phyloP scores from a whole-genome alignment of 2,888 invertebrate species.

The Leucoptera coffeella region DNA sequence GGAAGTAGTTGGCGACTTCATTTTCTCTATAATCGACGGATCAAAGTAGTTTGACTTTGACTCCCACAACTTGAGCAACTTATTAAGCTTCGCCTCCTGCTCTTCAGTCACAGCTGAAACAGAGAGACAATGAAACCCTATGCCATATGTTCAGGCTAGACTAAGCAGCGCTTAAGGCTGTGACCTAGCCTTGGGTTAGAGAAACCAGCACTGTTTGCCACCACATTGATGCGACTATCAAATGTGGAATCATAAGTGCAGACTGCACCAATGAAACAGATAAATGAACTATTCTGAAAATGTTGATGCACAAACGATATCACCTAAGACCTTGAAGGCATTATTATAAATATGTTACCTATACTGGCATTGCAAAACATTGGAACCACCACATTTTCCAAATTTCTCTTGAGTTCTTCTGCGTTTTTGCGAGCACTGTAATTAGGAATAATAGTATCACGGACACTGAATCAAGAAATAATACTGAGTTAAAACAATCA shows the following conservation, averaged over 20 bases:
- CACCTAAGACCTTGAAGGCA: constrained; percentile 30
- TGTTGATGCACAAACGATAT: constrained; percentile 35
- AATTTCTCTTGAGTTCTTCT: constrained; percentile 84
- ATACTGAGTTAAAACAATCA: too few relatives aligned
- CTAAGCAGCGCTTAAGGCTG: too few relatives aligned
- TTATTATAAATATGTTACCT: constrained; percentile 58
- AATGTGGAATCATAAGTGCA: too few relatives aligned
- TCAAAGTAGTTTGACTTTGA: constrained; percentile 89
- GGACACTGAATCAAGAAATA: constrained; percentile 40
- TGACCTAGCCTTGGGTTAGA: too few relatives aligned
- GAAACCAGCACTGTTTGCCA: constrained; percentile 93
- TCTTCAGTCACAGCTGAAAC: constrained; percentile 75
- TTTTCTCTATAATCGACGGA: constrained; percentile 72
- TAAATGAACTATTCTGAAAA: constrained; percentile 14
- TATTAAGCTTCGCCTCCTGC: constrained; percentile 85
- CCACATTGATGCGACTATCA: too few relatives aligned
- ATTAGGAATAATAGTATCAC: constrained; percentile 52
- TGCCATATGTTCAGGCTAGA: constrained; percentile 23
- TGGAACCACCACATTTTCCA: constrained; percentile 94
- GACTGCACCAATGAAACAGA: too few relatives aligned
- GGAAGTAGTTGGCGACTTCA: constrained; percentile 82
- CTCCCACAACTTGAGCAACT: constrained; percentile 93
- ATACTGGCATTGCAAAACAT: constrained; percentile 94
- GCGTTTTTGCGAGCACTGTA: constrained; percentile 93
- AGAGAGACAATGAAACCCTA: constrained; percentile 30